A percentile compares a stretch with the other conserved stretches of the same genome.
phyloP scores from a whole-genome alignment of 2,888 invertebrate species.

The Euzophera pinguis region DNA sequence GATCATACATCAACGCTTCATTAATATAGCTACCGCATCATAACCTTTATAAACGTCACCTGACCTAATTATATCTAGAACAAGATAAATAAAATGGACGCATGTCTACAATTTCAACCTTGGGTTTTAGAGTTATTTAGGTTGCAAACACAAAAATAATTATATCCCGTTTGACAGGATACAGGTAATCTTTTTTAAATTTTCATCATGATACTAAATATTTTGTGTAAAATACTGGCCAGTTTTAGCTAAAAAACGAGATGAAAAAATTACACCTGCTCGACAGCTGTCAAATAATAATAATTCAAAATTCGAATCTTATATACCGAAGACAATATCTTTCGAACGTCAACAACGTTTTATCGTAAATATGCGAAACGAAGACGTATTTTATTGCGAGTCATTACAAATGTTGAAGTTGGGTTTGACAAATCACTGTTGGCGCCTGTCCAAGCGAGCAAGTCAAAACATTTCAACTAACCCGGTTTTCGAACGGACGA shows the following conservation, averaged over 20 bases:
- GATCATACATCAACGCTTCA: background rate
- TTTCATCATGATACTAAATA: background rate
- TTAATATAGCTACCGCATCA: slow-evolving; percentile 5
- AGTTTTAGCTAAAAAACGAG: background rate
- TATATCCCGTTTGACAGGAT: background rate
- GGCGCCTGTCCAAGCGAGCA: slow-evolving; percentile 12
- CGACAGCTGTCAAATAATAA: background rate
- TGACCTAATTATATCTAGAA: slow-evolving; percentile 11
- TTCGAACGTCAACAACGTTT: slow-evolving; percentile 1
- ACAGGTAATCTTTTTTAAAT: no score
- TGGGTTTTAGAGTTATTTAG: background rate
- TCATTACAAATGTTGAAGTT: slow-evolving; percentile 13
- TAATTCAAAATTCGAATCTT: slow-evolving; percentile 2
- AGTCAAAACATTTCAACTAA: slow-evolving; percentile 12
- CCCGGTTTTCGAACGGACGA: slow-evolving; percentile 4
- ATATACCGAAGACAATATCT: slow-evolving; percentile 4
- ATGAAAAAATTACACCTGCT: background rate
- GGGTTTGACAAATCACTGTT: slow-evolving; percentile 17
- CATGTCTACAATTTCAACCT: background rate
- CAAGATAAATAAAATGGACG: background rate
- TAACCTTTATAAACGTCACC: slow-evolving; percentile 6
- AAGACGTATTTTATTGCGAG: slow-evolving; percentile 15
- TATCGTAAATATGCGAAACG: slow-evolving; percentile 16
- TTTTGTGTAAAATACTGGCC: background rate
- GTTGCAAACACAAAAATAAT: background rate